Evolutionary conservation across 1,140 invertebrate species (phyloP).

Genomic region (Doryteuthis pealeii): DNA sequence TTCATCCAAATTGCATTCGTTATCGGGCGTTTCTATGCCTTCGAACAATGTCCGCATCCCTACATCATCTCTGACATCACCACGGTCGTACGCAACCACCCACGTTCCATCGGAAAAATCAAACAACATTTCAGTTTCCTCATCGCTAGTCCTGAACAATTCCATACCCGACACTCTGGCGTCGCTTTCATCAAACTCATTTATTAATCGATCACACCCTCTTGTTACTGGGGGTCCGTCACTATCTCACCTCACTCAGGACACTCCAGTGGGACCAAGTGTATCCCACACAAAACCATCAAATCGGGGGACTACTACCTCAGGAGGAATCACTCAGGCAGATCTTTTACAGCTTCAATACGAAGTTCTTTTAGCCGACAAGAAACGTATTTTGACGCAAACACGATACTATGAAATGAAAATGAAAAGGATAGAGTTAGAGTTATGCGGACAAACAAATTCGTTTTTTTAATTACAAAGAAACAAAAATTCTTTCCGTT

Average conservation of each 20-base stretch:
- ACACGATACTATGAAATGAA: background rate
- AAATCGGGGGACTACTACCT: background rate
- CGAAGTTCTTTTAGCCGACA: background rate
- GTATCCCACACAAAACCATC: background rate
- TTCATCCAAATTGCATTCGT: background rate
- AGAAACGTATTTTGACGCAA: background rate
- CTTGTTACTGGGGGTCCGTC: background rate
- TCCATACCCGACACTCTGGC: too few species aligned
- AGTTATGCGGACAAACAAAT: background rate
- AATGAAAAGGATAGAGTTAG: background rate
- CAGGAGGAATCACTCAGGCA: background rate
- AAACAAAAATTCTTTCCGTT: too few species aligned
- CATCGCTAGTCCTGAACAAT: too few species aligned
- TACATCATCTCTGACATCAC: too few species aligned
- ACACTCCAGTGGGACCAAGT: background rate
- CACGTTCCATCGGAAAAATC: too few species aligned
- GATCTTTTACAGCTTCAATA: constrained; percentile 4
- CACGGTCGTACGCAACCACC: too few species aligned
- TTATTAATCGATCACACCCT: too few species aligned
- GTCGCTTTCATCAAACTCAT: too few species aligned
- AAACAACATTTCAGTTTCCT: too few species aligned
- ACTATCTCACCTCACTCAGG: background rate
- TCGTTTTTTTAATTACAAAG: background rate
- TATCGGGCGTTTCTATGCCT: background rate
- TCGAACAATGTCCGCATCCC: too few species aligned